Conservation (phyloP, 1,140 invertebrate species). For the Drosophila mojavensis region DNA sequence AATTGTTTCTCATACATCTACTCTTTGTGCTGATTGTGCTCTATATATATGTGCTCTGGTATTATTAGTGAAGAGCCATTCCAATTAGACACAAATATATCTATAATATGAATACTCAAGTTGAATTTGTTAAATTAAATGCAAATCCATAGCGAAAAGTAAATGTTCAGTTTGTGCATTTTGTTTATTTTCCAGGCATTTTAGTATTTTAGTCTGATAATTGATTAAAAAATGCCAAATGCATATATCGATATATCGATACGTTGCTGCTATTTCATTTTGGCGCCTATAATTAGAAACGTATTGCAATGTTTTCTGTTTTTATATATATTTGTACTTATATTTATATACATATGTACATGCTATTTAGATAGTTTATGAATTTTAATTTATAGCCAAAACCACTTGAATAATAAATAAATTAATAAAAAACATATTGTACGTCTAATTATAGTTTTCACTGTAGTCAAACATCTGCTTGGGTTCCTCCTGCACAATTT, state of each 20-base stretch:
- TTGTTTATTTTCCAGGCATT: neutral
- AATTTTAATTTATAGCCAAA: neutral
- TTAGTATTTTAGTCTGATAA: neutral
- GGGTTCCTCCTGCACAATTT: neutral
- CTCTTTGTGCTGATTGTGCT: conserved; percentile 74
- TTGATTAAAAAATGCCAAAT: neutral
- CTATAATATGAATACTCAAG: neutral
- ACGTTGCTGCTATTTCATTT: neutral
- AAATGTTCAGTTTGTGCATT: neutral
- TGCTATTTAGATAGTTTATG: too few species aligned
- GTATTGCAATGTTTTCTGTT: too few species aligned
- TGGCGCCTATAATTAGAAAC: neutral
- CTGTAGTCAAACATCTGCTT: conserved; percentile 18
- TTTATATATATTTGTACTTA: neutral
- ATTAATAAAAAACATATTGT: conserved; percentile 13
- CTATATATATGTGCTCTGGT: conserved; percentile 76
- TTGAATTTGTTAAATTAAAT: too few species aligned
- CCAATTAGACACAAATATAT: conserved; percentile 6
- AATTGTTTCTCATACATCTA: conserved; percentile 75
- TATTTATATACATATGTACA: neutral
- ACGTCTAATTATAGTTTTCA: conserved; percentile 32
- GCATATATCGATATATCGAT: conserved; percentile 4
- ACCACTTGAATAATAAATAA: conserved; percentile 16
- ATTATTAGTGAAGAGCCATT: conserved; percentile 39
- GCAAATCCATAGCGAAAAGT: too few species aligned